phyloP scores from a whole-genome alignment of 2,888 invertebrate genomes.

The Macrophya annulata region DNA sequence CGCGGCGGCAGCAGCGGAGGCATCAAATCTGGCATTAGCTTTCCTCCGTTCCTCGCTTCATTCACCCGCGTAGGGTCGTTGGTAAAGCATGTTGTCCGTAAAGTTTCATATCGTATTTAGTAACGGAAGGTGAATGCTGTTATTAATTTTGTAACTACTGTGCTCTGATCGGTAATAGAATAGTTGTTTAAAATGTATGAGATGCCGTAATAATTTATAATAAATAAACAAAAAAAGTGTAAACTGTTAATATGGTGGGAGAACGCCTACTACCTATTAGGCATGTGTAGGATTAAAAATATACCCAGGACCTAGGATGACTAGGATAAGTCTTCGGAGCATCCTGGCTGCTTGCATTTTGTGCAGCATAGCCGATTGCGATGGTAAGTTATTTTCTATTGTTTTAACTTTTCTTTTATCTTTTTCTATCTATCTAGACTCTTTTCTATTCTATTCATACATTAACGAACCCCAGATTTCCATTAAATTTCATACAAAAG shows the following conservation, averaged over 20 bases:
- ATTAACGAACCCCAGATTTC: not conserved
- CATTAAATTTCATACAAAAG: not conserved
- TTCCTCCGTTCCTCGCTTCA: slow-evolving; percentile 24
- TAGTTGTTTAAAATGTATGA: not conserved
- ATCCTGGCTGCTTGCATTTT: slow-evolving; percentile 68
- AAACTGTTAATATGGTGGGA: not conserved
- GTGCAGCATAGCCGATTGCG: slow-evolving; percentile 64
- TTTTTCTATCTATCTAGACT: not conserved
- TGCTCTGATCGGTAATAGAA: slow-evolving; percentile 2
- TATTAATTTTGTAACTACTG: not conserved
- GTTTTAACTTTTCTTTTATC: not conserved
- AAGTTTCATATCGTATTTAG: not conserved
- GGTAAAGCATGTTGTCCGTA: slow-evolving; percentile 21
- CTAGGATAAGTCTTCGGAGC: slow-evolving; percentile 66
- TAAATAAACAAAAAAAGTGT: slow-evolving; percentile 4
- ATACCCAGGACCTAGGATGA: slow-evolving; percentile 68
- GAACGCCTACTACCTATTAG: slow-evolving; percentile 11
- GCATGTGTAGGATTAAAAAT: slow-evolving; percentile 64
- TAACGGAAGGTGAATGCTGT: slow-evolving; percentile 19
- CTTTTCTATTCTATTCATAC: slow-evolving; percentile 9
- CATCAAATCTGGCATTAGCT: not conserved
- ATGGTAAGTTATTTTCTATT: slow-evolving; percentile 59
- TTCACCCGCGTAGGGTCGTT: slow-evolving; percentile 41
- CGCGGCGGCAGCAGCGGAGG: not conserved
- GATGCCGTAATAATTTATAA: not conserved